Conservation (phyloP, 2,888 invertebrate species). For the Sinelater perroti region DNA sequence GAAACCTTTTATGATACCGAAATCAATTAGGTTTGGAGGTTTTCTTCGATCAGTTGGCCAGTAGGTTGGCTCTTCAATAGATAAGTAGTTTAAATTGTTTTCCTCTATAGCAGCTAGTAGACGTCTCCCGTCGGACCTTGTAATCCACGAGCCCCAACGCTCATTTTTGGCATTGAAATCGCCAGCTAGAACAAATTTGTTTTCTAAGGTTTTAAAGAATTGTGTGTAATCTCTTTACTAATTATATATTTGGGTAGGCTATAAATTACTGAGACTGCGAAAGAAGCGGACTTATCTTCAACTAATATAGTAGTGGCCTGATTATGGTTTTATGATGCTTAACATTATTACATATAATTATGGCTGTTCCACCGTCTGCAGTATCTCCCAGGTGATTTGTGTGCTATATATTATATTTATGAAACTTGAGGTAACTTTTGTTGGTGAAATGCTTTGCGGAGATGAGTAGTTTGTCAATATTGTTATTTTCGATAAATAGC, state of each 20-base stretch:
- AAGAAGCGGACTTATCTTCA: slow-evolving; percentile 12
- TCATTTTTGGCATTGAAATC: slow-evolving; percentile 19
- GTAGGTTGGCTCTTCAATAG: slow-evolving; percentile 35
- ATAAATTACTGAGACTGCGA: slow-evolving; percentile 24
- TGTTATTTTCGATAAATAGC: slow-evolving; percentile 10
- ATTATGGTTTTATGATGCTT: slow-evolving; percentile 11
- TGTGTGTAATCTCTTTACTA: slow-evolving; percentile 13
- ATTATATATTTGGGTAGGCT: slow-evolving; percentile 31
- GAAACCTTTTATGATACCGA: slow-evolving; percentile 11
- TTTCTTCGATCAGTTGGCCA: slow-evolving; percentile 29
- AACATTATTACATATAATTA: slow-evolving; percentile 13
- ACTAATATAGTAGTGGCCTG: slow-evolving; percentile 23
- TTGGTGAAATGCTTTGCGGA: slow-evolving; percentile 18
- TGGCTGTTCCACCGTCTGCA: slow-evolving; percentile 24
- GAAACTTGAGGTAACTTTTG: slow-evolving; percentile 3
- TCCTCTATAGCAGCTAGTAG: slow-evolving; percentile 12
- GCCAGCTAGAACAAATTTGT: slow-evolving; percentile 8
- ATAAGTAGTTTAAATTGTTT: slow-evolving; percentile 5
- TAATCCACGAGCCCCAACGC: slow-evolving; percentile 13
- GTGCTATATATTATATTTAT: slow-evolving; percentile 11
- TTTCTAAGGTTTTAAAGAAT: slow-evolving; percentile 26
- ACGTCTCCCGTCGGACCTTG: slow-evolving; percentile 5
- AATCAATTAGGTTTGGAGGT: slow-evolving; percentile 17
- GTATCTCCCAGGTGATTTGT: slow-evolving; percentile 37
- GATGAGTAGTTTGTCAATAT: slow-evolving; percentile 18